Evolutionary conservation across 2,113 vertebrate species (phyloP).

Genomic region (Epinephelus lanceolatus): DNA sequence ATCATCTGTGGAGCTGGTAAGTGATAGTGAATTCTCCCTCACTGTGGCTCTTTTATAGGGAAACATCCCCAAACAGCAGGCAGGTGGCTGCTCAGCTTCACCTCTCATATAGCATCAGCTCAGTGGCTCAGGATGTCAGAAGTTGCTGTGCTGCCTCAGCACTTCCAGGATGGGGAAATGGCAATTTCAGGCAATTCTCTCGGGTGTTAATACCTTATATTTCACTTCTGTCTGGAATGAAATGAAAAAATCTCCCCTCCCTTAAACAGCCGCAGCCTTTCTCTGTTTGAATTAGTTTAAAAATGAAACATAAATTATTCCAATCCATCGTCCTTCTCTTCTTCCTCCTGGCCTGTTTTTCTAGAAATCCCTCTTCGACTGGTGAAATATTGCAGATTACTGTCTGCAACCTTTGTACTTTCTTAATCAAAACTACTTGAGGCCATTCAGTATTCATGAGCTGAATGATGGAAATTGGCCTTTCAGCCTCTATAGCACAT

Average conservation of each 20-base stretch:
- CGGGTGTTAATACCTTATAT: conserved; percentile 17
- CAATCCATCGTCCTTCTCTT: conserved; percentile 8
- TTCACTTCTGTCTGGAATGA: conserved; percentile 28
- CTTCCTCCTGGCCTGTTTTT: conserved; percentile 24
- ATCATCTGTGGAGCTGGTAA: conserved; percentile 41
- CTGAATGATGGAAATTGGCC: conserved; percentile 50
- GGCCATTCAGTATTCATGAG: conserved; percentile 63
- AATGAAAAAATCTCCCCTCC: conserved; percentile 32
- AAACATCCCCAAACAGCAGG: conserved; percentile 44
- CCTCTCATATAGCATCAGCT: conserved; percentile 15
- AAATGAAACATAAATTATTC: conserved; percentile 56
- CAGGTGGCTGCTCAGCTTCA: conserved; percentile 25
- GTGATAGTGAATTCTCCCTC: conserved; percentile 33
- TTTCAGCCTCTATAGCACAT: conserved; percentile 41
- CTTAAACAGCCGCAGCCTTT: conserved; percentile 15
- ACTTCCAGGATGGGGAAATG: conserved; percentile 18
- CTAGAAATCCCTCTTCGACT: conserved; percentile 21
- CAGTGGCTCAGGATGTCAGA: not conserved
- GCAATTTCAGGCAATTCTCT: conserved; percentile 37
- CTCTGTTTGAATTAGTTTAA: conserved; percentile 32
- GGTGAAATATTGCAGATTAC: conserved; percentile 44
- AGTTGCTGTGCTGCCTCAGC: conserved; percentile 39
- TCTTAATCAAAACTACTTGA: conserved; percentile 53
- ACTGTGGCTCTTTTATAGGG: conserved; percentile 21
- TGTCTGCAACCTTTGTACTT: conserved; percentile 52